These are phyloP conservation scores for Triops longicaudatus DNA, from an alignment of 1,140 invertebrate genomes.

Conservation along the genomic window DNA sequence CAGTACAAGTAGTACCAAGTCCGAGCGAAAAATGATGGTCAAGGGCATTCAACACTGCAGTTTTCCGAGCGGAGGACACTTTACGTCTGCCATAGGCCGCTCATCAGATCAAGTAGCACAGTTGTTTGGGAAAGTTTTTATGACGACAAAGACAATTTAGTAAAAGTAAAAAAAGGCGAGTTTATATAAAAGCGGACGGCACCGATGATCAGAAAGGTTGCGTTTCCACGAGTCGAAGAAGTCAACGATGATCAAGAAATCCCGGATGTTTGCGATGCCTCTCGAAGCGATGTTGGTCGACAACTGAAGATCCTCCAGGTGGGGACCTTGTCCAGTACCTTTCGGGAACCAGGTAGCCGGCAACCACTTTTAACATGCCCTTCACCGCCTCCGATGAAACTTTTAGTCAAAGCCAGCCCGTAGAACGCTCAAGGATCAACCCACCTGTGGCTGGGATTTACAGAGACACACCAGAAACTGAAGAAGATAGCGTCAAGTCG, in stretches of 20 bases:
- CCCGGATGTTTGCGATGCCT: slow-evolving; percentile 10
- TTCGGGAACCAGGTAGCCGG: neutral
- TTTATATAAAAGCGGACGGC: neutral
- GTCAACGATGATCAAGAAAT: neutral
- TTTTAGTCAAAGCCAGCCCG: neutral
- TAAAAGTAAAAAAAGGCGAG: too few species aligned
- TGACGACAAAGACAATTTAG: neutral
- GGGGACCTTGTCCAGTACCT: neutral
- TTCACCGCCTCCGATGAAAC: slow-evolving; percentile 7
- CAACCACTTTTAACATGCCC: slow-evolving; percentile 10
- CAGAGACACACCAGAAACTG: neutral
- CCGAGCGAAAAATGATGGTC: neutral
- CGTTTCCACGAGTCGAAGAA: neutral
- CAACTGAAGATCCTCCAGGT: slow-evolving; percentile 14
- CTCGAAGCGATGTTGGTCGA: slow-evolving; percentile 6
- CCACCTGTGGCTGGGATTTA: neutral
- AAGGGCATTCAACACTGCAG: neutral
- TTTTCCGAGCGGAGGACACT: neutral
- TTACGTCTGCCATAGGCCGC: neutral
- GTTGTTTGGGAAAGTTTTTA: neutral
- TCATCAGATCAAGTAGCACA: neutral
- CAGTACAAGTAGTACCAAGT: too few species aligned
- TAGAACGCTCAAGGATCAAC: neutral
- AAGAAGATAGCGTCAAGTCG: neutral
- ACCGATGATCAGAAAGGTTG: neutral